Evolutionary conservation across 2,888 invertebrate species (phyloP).

Genomic region (Steinernema carpocapsae): DNA sequence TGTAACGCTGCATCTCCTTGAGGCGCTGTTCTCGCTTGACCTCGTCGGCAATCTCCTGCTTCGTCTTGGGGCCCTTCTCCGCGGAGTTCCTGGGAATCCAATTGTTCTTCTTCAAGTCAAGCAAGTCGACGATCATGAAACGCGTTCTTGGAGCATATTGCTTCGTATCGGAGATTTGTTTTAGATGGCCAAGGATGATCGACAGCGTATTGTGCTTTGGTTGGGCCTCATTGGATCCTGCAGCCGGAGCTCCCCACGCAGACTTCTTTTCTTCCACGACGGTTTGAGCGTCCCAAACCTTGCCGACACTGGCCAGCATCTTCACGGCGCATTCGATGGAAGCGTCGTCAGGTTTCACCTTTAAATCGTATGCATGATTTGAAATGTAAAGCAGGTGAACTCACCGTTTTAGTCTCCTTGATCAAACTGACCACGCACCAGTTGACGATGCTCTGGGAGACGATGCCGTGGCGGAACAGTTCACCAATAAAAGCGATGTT

Average conservation of each 20-base stretch:
- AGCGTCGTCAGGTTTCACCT: not conserved
- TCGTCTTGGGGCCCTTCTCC: constrained; percentile 42
- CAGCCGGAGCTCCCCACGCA: no score
- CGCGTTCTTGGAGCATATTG: constrained; percentile 32
- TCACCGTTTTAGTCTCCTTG: not conserved
- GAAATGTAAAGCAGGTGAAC: not conserved
- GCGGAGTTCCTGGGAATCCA: constrained; percentile 23
- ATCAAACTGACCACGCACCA: not conserved
- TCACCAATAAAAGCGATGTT: constrained; percentile 53
- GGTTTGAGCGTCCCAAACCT: not conserved
- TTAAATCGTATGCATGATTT: not conserved
- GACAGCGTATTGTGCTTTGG: not conserved
- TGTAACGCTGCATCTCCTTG: constrained; percentile 36
- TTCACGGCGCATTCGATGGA: constrained; percentile 16
- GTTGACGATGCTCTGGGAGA: not conserved
- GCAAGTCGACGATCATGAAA: constrained; percentile 40
- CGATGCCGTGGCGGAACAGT: constrained; percentile 41
- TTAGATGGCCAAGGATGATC: not conserved
- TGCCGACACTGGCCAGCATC: constrained; percentile 17
- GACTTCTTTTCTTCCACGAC: no score
- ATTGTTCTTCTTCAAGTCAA: constrained; percentile 27
- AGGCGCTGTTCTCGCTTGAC: constrained; percentile 37
- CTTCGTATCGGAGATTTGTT: not conserved
- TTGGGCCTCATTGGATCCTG: not conserved
- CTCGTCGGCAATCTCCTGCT: constrained; percentile 38